Base-by-base conservation (phyloP, 2,113 vertebrate genomes). In the Ciconia boyciana region DNA sequence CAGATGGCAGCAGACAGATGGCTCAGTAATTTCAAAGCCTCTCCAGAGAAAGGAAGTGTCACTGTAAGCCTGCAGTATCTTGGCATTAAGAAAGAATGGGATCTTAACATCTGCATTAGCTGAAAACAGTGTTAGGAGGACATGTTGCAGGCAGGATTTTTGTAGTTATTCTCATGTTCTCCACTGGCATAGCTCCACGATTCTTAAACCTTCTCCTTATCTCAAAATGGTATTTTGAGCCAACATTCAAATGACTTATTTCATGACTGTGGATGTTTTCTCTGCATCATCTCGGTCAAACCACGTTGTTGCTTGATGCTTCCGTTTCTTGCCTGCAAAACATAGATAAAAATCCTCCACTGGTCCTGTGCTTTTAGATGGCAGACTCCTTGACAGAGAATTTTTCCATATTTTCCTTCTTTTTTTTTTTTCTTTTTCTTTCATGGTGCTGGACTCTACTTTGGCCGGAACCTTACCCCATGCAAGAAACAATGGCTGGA, bases 1-100 rank as follows among this genome's bases (percentile, higher is more conserved):
- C 94, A 93, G 94, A 97, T 65, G 93, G 93, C 69, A 92, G 71
- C 64, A 74, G 65, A 87, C 95, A 97, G 94, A 97, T 91, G 96
- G 95, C 77, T 93, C 34, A 43, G 66, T 81, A 54, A 85, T 93
- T 96, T 79, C 71, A 95, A 94, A 96, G 90, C 44, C 12, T 87
- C 78, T 94, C 32, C 49, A 76, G 74, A 96, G 88, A 97, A 95
- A 94, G 66, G 20, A 95, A 87, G 29, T 43, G 79, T 57, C 85
- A 90, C 76, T 90, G 49, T 74, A 93, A 84, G 64, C 39, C 57
- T 77, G 52, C 41, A 52, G 70, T 93, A 51, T 86, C 77, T 54
- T 85, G 62, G 58, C n/a, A 79, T 71, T 31, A 75, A 3, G 68
- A 90, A 72, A 83, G 68, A 88, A 94, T 71, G 39, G 36, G 39